Conservation (phyloP, 2,888 invertebrate genomes). For the Caenorhabditis zanzibari region DNA sequence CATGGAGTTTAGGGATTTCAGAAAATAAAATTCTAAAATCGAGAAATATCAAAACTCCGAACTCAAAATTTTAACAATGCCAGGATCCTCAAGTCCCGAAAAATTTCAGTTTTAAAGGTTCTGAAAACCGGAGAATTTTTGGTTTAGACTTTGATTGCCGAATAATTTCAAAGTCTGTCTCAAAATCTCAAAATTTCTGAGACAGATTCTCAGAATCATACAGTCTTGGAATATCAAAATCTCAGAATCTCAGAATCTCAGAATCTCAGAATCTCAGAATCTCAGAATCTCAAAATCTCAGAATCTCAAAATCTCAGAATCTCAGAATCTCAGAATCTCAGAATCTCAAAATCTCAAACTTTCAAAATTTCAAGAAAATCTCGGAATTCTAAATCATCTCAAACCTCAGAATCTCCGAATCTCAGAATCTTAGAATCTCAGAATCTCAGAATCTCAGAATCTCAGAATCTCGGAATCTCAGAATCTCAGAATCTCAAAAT, state of each 20-base stretch:
- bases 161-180: too few species aligned
- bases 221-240: neutral
- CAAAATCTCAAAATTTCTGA: too few species aligned
- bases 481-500: neutral
- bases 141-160: too few species aligned
- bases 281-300: neutral
- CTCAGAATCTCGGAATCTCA: neutral
- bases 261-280: neutral
- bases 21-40: too few species aligned
- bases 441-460: neutral
- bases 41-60: neutral
- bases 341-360: neutral
- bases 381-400: neutral
- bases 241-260: conserved; percentile 5
- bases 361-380: neutral
- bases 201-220: neutral
- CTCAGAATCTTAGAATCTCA: neutral
- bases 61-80: neutral
- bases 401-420: neutral
- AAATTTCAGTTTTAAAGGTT: too few species aligned
- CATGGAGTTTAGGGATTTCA: neutral
- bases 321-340: neutral
- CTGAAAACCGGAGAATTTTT: neutral
- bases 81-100: neutral
- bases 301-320: neutral